phyloP scores from a whole-genome alignment of 2,797 vertebrate genomes.

The Coracias cyanogaster region DNA sequence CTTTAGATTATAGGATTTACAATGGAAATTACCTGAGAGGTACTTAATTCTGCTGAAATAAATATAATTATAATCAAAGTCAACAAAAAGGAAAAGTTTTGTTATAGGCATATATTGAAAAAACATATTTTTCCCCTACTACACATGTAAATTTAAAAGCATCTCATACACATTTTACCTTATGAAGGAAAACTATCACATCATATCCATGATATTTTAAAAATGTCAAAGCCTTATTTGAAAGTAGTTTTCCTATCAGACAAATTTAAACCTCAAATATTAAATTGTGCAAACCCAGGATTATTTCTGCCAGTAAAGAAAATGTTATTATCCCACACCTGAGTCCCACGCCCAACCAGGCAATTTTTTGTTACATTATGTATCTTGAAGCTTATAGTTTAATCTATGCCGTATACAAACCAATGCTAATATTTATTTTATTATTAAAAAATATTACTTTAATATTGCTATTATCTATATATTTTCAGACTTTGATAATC shows the following conservation, averaged over 20 bases:
- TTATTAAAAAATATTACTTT: background rate
- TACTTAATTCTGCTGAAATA: background rate
- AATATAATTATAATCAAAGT: background rate
- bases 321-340: background rate
- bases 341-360: background rate
- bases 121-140: background rate
- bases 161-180: background rate
- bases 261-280: background rate
- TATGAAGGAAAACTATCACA: background rate
- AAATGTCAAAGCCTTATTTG: background rate
- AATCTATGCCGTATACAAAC: background rate
- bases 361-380: rapidly evolving
- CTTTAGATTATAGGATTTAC: background rate
- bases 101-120: background rate
- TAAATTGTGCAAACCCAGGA: background rate
- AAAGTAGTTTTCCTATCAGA: background rate
- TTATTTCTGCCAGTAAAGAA: background rate
- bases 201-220: background rate
- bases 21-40: background rate
- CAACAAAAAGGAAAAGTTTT: background rate
- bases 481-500: background rate
- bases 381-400: background rate
- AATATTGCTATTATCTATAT: background rate
- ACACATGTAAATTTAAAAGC: background rate
- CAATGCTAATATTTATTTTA: background rate